Base-by-base conservation (phyloP, 1,140 invertebrate genomes). In the Mamestra configurata region DNA sequence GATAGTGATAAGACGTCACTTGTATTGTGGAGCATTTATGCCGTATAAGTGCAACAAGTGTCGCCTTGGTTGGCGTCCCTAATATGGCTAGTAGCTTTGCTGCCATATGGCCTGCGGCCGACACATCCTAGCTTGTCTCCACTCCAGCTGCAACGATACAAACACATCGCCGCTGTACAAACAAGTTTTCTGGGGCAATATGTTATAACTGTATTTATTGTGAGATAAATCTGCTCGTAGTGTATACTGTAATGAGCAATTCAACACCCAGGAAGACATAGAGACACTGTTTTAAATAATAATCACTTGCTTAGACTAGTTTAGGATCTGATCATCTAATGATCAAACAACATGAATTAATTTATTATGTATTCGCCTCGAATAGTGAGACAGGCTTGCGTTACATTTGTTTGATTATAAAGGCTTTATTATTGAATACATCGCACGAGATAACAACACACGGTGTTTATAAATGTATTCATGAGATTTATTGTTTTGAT, bases 11-110 rank as follows among this genome's bases (percentile, higher is more conserved):
- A 89, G 78, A 90, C 81, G 80, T 87, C 80, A 86, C 70, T 84
- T 77, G 83, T 87, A 89, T 92, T 92, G 89, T 94, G 86, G 92
- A 94, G 88, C 92, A 92, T 86, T 90, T 90, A 88, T 83, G 86
- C 93, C 93, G 90, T 94, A 94, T 94, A 94, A 91, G 93, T 94
- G 93, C 93, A 94, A 92, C 92, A 91, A 94, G 91, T 93, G 89
- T 93, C 87, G 92, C 92, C 92, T 94, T 93, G 93, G 79, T 89
- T 20, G 80, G 84, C 87, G 84, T 89, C 91, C 93, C 93, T 89
- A 92, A 94, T 94, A 94, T 90, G 93, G 93, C 35, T 79, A 87
- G 81, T 85, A 79, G 86, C 85, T 86, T 81, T 82, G 86, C 89
- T 90, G 90, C 93, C 92, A 94, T 94, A 94, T 94, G 93, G 93